Base-by-base conservation (phyloP, 2,797 vertebrate species). In the Erethizon dorsatum region DNA sequence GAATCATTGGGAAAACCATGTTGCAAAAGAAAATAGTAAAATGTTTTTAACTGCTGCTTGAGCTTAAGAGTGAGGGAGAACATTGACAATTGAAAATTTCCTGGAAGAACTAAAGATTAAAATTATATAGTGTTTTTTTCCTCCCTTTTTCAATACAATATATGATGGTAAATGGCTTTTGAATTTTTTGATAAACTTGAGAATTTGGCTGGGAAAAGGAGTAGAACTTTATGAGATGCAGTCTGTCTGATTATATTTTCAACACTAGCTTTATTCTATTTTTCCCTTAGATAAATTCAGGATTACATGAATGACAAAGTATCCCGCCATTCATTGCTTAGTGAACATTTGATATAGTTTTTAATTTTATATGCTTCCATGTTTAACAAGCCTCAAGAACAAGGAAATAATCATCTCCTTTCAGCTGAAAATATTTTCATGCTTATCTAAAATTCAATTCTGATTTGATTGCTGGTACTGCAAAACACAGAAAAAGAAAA, bases 341-440 rank as follows among this genome's bases (percentile, higher is more conserved):
- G 47, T 69, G 47, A 83, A 78, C 54, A 67, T 54, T 52, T 78
- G 22, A 33, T 54, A 24, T 90, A 17, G n/a, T 80, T 93, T 90
- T 84, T 45, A 80, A 33, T 6, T 67, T 88, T 24, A 20, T 33
- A 1, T 28, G 13, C 20, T 85, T 63, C 37, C 73, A 41, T 77
- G 37, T 93, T 84, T 89, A 95, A 56, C 45, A 54, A 75, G 18
- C 17, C 18, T 91, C 41, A 37, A 86, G 73, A 67, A 59, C 77
- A 94, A 90, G n/a, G 10, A 80, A n/a, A 85, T 11, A 82, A 85
- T 85, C 59, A 50, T 88, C 50, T 47, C 15, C 12, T 84, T 73
- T 94, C 13, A 28, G 12, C 10, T 79, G 79, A 91, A 93, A 91
- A 88, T 85, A 88, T 84, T 28, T 80, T 50, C 52, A 28, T 41